Evolutionary conservation across 2,888 invertebrate species (phyloP), one percentile per base, ranked within the genome.

Genomic region (Melanargia galathea): DNA sequence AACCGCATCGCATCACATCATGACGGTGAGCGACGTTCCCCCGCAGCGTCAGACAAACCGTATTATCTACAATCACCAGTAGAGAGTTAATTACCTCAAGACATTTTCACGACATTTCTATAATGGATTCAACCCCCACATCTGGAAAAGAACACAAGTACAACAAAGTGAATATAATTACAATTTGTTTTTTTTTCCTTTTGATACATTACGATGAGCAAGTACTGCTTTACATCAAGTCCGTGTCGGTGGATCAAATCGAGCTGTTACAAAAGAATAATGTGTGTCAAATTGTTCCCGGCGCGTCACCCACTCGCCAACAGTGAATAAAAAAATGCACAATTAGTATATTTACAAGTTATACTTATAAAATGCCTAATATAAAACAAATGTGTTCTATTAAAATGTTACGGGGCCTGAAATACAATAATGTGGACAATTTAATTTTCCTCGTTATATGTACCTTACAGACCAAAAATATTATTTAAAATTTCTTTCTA

Each of bases 61-160:
- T 81, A 82, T 83, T 85, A 84, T 80, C 87, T 89, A 89, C 90
- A 83, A 84, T 85, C 90, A 89, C 90, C 90, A 89, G 86, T 89
- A 90, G 87, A 80, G 86, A 90, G 89, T 90, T 90, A 91, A 90
- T 91, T 91, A 91, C 91, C 91, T 91, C 91, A 89, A 89, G 82
- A 90, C 84, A 90, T 88, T 90, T 85, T 90, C 90, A 87, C 90
- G 90, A 90, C 79, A 88, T 87, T 88, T 86, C 86, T 87, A 90
- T 89, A 86, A 90, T 87, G 84, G 88, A 89, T 87, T 90, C 89
- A 90, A 90, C 86, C 90, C 87, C 91, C 90, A 90, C 81, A 91
- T 90, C 91, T 91, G 91, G 83, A 90, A 91, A 91, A 91, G 90
- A 90, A 90, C 90, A 90, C 91, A 91, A 91, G 90, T 91, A 91